Conservation (phyloP, 2,888 invertebrate genomes). For the Acleris emargana region DNA sequence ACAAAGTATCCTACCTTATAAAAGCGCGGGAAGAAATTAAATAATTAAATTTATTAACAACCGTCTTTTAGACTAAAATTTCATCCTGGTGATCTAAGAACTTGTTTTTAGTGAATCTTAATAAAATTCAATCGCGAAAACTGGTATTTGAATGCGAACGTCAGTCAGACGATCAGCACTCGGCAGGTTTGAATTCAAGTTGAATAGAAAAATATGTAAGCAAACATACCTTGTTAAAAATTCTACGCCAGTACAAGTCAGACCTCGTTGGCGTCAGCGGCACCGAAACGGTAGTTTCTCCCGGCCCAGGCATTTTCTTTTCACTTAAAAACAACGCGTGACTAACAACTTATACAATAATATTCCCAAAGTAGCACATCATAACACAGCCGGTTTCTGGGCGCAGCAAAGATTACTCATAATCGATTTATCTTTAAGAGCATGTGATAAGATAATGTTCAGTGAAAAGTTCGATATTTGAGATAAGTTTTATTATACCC, state of each 20-base stretch:
- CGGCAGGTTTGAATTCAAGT: neutral
- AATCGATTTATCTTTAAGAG: constrained; percentile 54
- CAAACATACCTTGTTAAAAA: constrained; percentile 76
- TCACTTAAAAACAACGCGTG: constrained; percentile 49
- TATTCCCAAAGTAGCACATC: constrained; percentile 50
- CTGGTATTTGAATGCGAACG: too few relatives aligned
- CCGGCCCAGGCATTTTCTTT: constrained; percentile 66
- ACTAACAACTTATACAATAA: constrained; percentile 43
- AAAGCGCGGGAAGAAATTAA: too few relatives aligned
- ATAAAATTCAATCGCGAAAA: too few relatives aligned
- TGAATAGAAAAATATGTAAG: neutral
- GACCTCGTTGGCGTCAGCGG: constrained; percentile 74
- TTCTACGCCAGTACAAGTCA: constrained; percentile 77
- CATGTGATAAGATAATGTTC: constrained; percentile 60
- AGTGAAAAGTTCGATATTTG: constrained; percentile 44
- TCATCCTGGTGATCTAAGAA: too few relatives aligned
- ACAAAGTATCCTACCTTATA: too few relatives aligned
- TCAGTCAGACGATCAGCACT: neutral
- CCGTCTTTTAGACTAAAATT: too few relatives aligned
- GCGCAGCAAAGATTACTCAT: constrained; percentile 51
- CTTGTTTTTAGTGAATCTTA: too few relatives aligned
- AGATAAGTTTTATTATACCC: constrained; percentile 45
- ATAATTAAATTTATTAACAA: too few relatives aligned
- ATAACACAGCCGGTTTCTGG: constrained; percentile 44
- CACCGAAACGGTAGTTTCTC: constrained; percentile 70